Evolutionary conservation across 37 sponge, comb jelly and placozoan species (phyloP), one percentile per base, ranked within the genome.

Genomic region (Beroe forskalii): DNA sequence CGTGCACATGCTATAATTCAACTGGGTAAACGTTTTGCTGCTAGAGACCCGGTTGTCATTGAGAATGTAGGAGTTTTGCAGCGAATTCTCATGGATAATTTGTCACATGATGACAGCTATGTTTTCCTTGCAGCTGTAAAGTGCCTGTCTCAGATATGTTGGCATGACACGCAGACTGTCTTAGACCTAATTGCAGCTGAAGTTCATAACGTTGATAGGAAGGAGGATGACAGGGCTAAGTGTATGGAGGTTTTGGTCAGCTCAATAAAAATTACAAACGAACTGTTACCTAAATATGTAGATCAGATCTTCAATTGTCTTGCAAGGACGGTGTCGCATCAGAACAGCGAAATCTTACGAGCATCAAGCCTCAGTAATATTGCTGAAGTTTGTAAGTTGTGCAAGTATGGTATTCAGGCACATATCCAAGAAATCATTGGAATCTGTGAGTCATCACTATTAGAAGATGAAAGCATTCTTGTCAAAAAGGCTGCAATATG

Each of bases 181-280:
- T 31, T 80, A 3, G 55, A 41, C 4, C 0, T 20, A 4, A 80
- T 80, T 42, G 35, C 55, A 22, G 12, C 8, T 17, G 86, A 80
- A 44, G 42, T 80, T 44, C 86, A 23, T 2, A 80, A 80, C 30
- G 35, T 37, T 3, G 12, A n/a, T 25, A 41, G 86, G 40, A 80
- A 44, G 20, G 86, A 80, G 28, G 86, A 80, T 23, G 86, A 80
- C 30, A 41, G 86, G 30, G 86, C 55, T 0, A 80, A 80, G 55
- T 80, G 86, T 80, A 80, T 80, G 86, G 86, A 80, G 55, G 86
- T 80, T 23, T 37, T 80, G 86, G 55, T 80, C 1, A 44, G 42
- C 55, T n/a, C 35, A 20, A 25, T 80, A 20, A 80, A 80, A 43
- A 80, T 80, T 42, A 80, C 86, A 24, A 80, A 80, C 30, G 86